These are phyloP conservation scores for Meandrusa payeni DNA, from an alignment of 2,888 invertebrate species.

Conservation along the genomic window DNA sequence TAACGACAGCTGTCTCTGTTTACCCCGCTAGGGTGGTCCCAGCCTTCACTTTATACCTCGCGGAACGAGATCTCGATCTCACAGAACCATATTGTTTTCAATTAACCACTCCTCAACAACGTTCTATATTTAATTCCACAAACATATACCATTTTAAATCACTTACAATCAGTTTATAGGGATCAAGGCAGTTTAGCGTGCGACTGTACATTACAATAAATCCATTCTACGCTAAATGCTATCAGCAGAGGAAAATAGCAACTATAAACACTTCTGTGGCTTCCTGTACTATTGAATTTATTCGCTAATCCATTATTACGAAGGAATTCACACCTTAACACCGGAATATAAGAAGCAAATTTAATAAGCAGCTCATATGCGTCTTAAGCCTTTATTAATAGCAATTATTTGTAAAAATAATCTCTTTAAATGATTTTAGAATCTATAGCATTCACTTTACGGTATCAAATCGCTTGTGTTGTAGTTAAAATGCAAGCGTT, in stretches of 20 bases:
- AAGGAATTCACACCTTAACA: constrained; percentile 20
- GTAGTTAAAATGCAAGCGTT: constrained; percentile 38
- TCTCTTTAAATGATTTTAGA: constrained; percentile 22
- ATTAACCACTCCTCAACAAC: background rate
- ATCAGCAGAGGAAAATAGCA: constrained; percentile 43
- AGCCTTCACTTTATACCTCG: too few relatives aligned
- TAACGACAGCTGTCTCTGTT: too few relatives aligned
- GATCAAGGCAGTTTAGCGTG: constrained; percentile 44
- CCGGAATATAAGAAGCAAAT: constrained; percentile 10
- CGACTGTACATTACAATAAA: constrained; percentile 38
- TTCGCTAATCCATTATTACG: constrained; percentile 10
- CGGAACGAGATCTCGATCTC: background rate
- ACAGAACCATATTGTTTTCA: constrained; percentile 10
- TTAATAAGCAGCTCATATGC: constrained; percentile 7
- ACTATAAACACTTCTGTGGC: constrained; percentile 64
- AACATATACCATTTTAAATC: constrained; percentile 34
- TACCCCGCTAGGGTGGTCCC: too few relatives aligned
- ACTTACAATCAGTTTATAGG: constrained; percentile 30
- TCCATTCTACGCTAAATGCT: constrained; percentile 37
- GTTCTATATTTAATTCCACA: constrained; percentile 21
- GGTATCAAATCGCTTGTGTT: constrained; percentile 24
- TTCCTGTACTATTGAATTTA: constrained; percentile 42
- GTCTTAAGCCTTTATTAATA: constrained; percentile 8
- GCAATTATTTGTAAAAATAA: background rate
- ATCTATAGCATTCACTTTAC: constrained; percentile 27